Percentiles rank a stretch among this genome's conserved stretches.
phyloP scores from a whole-genome alignment of 2,113 vertebrate species.

The Lontra canadensis region DNA sequence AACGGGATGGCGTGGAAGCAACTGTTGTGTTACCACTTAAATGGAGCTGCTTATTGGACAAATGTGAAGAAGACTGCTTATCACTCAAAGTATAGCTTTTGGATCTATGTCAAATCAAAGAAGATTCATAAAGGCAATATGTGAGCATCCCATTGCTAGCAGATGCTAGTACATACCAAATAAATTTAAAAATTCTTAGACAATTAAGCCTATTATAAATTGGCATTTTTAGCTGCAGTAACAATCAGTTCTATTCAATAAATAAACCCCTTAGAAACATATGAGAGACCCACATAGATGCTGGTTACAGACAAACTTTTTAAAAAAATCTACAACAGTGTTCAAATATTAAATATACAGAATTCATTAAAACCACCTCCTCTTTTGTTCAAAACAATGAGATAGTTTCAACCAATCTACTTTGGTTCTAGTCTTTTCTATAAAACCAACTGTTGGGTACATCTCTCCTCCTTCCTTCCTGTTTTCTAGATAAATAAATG shows the following conservation, averaged over 20 bases:
- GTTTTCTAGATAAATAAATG: background rate
- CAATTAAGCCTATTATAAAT: conserved; percentile 12
- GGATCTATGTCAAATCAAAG: background rate
- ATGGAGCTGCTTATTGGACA: background rate
- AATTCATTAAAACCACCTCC: background rate
- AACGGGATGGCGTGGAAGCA: background rate
- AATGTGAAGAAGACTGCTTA: background rate
- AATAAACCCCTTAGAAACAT: background rate
- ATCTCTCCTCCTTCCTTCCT: background rate
- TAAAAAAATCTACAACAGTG: background rate
- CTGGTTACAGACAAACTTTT: background rate
- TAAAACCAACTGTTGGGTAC: background rate
- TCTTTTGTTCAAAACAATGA: background rate
- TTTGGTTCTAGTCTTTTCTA: background rate
- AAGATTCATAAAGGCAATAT: background rate
- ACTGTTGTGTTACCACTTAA: background rate
- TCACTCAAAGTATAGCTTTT: background rate
- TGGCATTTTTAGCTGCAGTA: background rate
- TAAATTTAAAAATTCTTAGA: background rate
- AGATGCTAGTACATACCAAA: background rate
- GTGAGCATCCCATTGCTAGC: background rate
- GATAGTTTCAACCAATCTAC: background rate
- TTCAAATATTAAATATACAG: background rate
- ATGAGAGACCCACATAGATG: background rate
- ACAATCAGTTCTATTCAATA: background rate